Conservation (phyloP, 2,797 vertebrate genomes). For the Anomalospiza imberbis region DNA sequence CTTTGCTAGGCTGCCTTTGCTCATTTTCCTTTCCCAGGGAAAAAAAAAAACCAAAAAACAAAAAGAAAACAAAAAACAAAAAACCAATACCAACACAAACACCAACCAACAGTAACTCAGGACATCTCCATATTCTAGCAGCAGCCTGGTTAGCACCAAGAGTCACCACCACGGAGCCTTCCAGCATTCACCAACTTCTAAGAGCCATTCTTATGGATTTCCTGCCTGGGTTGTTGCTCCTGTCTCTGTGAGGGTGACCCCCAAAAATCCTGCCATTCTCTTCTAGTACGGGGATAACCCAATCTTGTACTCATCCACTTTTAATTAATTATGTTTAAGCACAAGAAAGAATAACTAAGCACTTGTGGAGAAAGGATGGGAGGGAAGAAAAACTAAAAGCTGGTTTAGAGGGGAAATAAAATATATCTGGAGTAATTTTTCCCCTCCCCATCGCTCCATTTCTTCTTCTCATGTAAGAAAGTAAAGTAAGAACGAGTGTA, state of each 20-base stretch:
- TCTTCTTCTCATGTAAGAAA: not conserved
- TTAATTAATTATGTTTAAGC: not conserved
- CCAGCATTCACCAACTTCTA: not conserved
- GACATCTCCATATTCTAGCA: not conserved
- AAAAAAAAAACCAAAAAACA: no score
- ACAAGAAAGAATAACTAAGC: not conserved
- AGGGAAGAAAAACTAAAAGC: not conserved
- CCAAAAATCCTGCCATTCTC: not conserved
- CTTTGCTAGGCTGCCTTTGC: slow-evolving; percentile 33
- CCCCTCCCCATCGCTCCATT: not conserved
- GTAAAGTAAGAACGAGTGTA: not conserved
- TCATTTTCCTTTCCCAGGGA: slow-evolving; percentile 22
- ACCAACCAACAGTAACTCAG: not conserved
- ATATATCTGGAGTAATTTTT: not conserved
- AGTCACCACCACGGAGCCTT: not conserved
- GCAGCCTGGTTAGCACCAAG: not conserved
- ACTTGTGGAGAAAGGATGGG: not conserved
- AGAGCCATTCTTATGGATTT: not conserved
- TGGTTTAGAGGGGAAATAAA: not conserved
- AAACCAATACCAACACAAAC: not conserved
- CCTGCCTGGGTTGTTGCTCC: not conserved
- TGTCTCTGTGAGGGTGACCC: not conserved
- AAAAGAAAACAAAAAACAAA: no score
- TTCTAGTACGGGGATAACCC: not conserved
- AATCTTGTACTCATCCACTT: not conserved